Conservation (phyloP, 1,140 invertebrate species). For the Sitophilus oryzae region DNA sequence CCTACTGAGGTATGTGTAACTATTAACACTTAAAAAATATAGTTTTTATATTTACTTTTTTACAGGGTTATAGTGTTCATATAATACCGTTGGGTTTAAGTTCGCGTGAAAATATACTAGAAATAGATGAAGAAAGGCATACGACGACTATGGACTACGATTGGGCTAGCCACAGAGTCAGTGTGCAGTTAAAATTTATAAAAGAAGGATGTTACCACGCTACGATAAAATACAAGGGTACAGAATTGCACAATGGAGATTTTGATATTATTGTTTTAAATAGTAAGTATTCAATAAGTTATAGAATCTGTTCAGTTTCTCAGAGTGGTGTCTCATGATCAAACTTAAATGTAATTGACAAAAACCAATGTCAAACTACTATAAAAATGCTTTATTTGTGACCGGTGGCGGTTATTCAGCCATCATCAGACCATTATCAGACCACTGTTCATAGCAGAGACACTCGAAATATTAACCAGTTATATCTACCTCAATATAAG, state of each 20-base stretch:
- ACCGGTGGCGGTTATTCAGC: too few species aligned
- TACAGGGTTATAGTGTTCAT: conserved; percentile 54
- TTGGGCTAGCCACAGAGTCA: conserved; percentile 56
- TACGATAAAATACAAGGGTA: conserved; percentile 70
- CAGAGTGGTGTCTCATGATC: too few species aligned
- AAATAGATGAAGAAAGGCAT: conserved; percentile 51
- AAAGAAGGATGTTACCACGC: conserved; percentile 74
- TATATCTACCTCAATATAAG: too few species aligned
- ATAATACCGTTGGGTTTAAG: conserved; percentile 48
- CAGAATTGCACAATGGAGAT: conserved; percentile 80
- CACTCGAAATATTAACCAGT: too few species aligned
- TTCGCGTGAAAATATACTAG: conserved; percentile 36
- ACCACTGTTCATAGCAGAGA: too few species aligned
- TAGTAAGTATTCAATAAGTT: conserved; percentile 52
- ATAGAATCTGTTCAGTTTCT: background rate
- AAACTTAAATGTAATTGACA: too few species aligned
- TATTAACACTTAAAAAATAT: background rate
- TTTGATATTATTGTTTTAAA: conserved; percentile 89
- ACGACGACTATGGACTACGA: conserved; percentile 60
- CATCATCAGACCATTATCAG: too few species aligned
- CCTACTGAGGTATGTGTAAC: conserved; percentile 57
- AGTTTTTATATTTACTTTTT: conserved; percentile 11
- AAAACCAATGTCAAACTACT: conserved; percentile 2
- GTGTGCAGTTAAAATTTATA: conserved; percentile 60
- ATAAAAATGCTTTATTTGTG: too few species aligned